These are phyloP conservation scores for Hydrozoanthus gracilis DNA, from an alignment of 92 coral and sea anemone genomes.

Conservation along the genomic window DNA sequence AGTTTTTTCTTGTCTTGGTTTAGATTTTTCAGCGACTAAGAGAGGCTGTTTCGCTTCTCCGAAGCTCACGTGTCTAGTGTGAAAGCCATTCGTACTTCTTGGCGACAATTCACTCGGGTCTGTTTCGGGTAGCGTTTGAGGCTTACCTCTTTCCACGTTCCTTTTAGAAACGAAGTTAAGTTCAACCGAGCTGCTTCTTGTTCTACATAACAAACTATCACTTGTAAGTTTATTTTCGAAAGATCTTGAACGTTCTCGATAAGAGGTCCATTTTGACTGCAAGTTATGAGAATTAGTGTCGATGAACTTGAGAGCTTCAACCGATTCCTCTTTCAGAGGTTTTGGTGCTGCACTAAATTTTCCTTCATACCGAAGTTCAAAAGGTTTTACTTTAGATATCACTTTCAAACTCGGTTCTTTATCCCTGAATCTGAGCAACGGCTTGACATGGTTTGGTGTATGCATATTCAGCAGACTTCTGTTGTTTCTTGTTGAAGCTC, in stretches of 20 bases:
- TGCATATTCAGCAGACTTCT: too few relatives aligned
- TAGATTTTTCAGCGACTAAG: neutral
- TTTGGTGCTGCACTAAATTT: neutral
- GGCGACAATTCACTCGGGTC: neutral
- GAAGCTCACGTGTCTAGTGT: neutral
- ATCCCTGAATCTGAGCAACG: too few relatives aligned
- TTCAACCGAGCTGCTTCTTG: neutral
- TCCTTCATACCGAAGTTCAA: neutral
- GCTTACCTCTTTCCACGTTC: neutral
- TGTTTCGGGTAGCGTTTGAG: neutral
- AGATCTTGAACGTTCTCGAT: neutral
- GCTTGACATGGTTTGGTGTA: too few relatives aligned
- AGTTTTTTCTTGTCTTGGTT: neutral
- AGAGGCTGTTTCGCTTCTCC: neutral
- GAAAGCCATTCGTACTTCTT: neutral
- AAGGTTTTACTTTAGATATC: neutral
- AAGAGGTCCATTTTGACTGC: neutral
- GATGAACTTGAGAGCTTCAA: neutral
- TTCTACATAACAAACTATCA: neutral
- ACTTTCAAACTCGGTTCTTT: too few relatives aligned
- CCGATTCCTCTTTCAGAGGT: neutral
- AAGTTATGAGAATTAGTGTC: neutral
- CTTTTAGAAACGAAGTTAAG: neutral
- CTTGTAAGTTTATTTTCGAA: neutral
- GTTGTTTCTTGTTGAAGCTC: too few relatives aligned